These are phyloP conservation scores for Rhorus exstirpatorius DNA, from an alignment of 2,888 invertebrate genomes.

Conservation along the genomic window DNA sequence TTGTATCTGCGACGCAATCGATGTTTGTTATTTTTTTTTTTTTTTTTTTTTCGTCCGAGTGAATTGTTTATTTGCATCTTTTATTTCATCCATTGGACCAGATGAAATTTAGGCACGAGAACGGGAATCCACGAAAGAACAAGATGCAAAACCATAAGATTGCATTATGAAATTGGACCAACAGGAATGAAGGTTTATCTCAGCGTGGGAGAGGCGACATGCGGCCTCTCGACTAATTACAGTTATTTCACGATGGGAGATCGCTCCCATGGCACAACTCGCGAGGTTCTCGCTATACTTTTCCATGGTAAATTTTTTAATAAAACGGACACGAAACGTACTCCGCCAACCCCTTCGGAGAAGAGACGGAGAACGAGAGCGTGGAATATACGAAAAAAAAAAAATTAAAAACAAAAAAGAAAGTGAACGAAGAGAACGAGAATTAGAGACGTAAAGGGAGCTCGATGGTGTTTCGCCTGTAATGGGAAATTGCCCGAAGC, in stretches of 20 bases:
- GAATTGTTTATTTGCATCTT: conserved; percentile 6
- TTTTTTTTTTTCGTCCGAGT: neutral
- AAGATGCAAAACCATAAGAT: conserved; percentile 27
- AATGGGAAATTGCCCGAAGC: conserved; percentile 83
- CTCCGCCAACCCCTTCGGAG: conserved; percentile 35
- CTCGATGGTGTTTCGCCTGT: conserved; percentile 67
- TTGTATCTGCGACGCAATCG: conserved; percentile 36
- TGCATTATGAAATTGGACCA: conserved; percentile 75
- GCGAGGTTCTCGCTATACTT: conserved; percentile 63
- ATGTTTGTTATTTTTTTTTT: neutral
- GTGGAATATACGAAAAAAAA: conserved; percentile 49
- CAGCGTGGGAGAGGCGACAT: conserved; percentile 78
- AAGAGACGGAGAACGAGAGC: conserved; percentile 41
- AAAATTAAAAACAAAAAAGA: too few species aligned
- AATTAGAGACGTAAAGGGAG: conserved; percentile 63
- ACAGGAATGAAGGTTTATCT: conserved; percentile 74
- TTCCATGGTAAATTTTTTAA: conserved; percentile 76
- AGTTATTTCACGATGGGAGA: conserved; percentile 79
- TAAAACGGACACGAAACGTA: conserved; percentile 72
- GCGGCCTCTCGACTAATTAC: conserved; percentile 76
- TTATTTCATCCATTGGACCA: neutral
- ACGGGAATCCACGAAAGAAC: conserved; percentile 11
- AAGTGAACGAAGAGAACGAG: conserved; percentile 45
- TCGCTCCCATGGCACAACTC: conserved; percentile 69
- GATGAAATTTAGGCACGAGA: neutral